These are phyloP conservation scores for Rutilus rutilus DNA, from an alignment of 2,113 vertebrate species.

Conservation along the genomic window DNA sequence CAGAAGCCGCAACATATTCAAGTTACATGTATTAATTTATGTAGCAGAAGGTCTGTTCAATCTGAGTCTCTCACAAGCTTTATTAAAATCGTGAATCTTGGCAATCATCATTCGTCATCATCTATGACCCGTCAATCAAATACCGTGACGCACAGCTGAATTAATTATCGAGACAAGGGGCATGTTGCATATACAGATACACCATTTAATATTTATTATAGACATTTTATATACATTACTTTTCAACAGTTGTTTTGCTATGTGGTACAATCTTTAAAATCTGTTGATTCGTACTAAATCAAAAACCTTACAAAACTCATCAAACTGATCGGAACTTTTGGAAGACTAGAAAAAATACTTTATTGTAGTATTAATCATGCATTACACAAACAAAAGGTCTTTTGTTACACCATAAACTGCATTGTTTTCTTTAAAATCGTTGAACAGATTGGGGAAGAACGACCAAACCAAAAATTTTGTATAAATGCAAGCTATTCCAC, in stretches of 20 bases:
- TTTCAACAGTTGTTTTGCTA: conserved; percentile 91
- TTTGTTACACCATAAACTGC: conserved; percentile 88
- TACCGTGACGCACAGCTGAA: neutral
- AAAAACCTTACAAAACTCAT: conserved; percentile 96
- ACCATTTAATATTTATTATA: conserved; percentile 99
- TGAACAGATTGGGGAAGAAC: conserved; percentile 79
- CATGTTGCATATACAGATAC: conserved; percentile 85
- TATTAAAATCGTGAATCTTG: neutral
- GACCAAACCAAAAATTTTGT: conserved; percentile 80
- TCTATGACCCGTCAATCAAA: neutral
- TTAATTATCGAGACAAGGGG: conserved; percentile 34
- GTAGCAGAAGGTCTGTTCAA: neutral
- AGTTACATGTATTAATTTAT: neutral
- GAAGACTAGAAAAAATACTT: conserved; percentile 99
- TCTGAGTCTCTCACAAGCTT: neutral
- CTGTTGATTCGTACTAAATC: conserved; percentile 92
- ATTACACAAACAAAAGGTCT: conserved; percentile 90
- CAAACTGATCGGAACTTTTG: conserved; percentile 92
- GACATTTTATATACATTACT: conserved; percentile 99
- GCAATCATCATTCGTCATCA: neutral
- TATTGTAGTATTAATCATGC: conserved; percentile 95
- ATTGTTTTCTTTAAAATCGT: conserved; percentile 72
- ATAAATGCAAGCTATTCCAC: conserved; percentile 73
- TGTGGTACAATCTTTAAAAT: conserved; percentile 99
- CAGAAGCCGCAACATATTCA: neutral